These are phyloP conservation scores for Onychomys leucogaster DNA, from an alignment of 2,797 vertebrate genomes.

Conservation along the genomic window DNA sequence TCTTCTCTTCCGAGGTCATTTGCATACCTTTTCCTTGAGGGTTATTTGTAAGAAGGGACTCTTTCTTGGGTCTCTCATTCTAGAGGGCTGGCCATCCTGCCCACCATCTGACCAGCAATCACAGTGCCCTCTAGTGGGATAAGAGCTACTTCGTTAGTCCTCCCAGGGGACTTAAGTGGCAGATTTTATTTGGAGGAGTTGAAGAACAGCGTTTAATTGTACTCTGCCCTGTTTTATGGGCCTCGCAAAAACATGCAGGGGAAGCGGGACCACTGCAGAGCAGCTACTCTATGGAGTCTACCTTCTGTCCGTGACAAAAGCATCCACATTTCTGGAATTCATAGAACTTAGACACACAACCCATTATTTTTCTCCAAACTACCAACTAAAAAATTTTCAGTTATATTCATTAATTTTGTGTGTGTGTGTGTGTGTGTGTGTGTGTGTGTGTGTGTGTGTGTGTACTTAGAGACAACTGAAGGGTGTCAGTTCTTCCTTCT, in stretches of 20 bases:
- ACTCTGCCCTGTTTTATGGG: neutral
- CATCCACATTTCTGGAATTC: conserved; percentile 45
- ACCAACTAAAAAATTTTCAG: neutral
- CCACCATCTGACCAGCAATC: neutral
- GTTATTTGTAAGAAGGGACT: conserved; percentile 1
- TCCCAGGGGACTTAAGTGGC: neutral
- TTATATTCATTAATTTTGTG: neutral
- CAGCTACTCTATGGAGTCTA: neutral
- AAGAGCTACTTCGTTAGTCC: neutral
- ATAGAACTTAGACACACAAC: conserved; percentile 3
- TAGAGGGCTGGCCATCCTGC: too few relatives aligned
- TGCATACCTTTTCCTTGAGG: neutral
- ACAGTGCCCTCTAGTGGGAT: neutral
- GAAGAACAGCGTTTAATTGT: neutral
- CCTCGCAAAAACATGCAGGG: neutral
- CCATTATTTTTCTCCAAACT: neutral
- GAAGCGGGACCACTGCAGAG: neutral
- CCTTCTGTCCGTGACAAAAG: conserved; percentile 20
- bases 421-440: neutral
- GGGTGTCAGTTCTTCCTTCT: neutral
- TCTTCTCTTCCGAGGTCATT: neutral
- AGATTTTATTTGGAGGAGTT: neutral
- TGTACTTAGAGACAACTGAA: neutral
- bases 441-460: neutral
- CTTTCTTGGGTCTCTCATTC: neutral